Evolutionary conservation across 2,888 invertebrate species (phyloP).

Genomic region (Drosophila rellima): DNA sequence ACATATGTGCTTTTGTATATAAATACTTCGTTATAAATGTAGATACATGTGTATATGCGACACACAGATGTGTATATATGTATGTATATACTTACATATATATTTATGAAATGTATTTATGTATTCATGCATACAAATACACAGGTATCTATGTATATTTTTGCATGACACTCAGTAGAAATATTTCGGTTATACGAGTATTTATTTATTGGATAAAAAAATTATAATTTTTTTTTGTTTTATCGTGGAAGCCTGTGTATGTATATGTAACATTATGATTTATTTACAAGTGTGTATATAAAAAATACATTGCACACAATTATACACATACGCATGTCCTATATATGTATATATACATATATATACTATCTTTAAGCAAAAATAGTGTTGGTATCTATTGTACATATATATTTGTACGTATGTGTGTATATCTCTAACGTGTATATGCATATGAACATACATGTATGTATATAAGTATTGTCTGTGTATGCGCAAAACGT

Average conservation of each 20-base stretch:
- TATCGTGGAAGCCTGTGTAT: constrained; percentile 9
- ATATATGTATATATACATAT: constrained; percentile 2
- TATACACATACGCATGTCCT: constrained; percentile 5
- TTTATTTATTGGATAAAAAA: constrained; percentile 32
- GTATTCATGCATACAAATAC: constrained; percentile 49
- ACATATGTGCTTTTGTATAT: constrained; percentile 23
- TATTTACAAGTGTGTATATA: constrained; percentile 22
- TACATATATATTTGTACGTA: constrained; percentile 15
- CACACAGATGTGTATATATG: constrained; percentile 31
- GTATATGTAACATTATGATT: constrained; percentile 18
- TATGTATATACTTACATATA: constrained; percentile 36
- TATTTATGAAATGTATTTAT: constrained; percentile 53
- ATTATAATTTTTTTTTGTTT: constrained; percentile 5
- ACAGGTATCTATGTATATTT: constrained; percentile 44
- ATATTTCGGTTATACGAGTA: constrained; percentile 48
- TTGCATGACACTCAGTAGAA: constrained; percentile 39
- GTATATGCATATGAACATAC: constrained; percentile 19
- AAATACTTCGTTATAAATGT: constrained; percentile 25
- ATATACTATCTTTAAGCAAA: constrained; percentile 29
- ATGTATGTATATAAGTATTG: constrained; percentile 27
- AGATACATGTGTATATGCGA: constrained; percentile 28
- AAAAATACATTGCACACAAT: constrained; percentile 2
- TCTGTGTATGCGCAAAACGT: constrained; percentile 69
- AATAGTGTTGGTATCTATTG: constrained; percentile 33
- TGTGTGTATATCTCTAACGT: constrained; percentile 21